These are phyloP conservation scores for Fistularia commersonii DNA, from an alignment of 2,797 vertebrate species.

Conservation along the genomic window DNA sequence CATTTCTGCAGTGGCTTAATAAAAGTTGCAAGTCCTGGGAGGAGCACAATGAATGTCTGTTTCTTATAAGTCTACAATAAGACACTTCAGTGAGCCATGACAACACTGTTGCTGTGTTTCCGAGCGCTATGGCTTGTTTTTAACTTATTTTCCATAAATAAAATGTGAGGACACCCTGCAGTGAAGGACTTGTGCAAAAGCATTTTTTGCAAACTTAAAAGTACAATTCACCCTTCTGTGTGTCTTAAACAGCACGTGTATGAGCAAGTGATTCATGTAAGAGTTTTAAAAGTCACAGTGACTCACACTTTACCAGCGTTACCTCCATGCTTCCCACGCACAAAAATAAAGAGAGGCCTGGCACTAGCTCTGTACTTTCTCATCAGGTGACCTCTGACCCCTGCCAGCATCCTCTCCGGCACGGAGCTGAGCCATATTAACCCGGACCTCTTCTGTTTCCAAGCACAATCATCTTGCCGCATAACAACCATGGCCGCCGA, in stretches of 20 bases:
- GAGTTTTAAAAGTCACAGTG: slow-evolving; percentile 29
- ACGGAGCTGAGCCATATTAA: slow-evolving; percentile 53
- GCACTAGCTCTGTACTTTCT: slow-evolving; percentile 52
- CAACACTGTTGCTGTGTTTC: slow-evolving; percentile 17
- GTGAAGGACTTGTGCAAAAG: slow-evolving; percentile 18
- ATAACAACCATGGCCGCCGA: slow-evolving; percentile 35
- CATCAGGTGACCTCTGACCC: slow-evolving; percentile 53
- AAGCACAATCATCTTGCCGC: slow-evolving; percentile 30
- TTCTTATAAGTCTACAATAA: slow-evolving; percentile 10
- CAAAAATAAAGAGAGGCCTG: slow-evolving; percentile 31
- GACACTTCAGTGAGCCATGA: slow-evolving; percentile 12
- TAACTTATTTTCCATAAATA: slow-evolving; percentile 58
- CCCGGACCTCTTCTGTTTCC: slow-evolving; percentile 43
- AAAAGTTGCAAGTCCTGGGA: slow-evolving; percentile 23
- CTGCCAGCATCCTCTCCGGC: slow-evolving; percentile 42
- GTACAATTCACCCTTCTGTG: no score
- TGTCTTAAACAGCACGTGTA: neutral
- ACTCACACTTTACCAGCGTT: slow-evolving; percentile 53
- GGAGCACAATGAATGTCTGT: slow-evolving; percentile 10
- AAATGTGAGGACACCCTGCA: slow-evolving; percentile 26
- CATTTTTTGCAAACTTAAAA: neutral
- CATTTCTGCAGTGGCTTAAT: neutral
- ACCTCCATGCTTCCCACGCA: slow-evolving; percentile 64
- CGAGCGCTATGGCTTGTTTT: slow-evolving; percentile 35
- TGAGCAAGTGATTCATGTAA: slow-evolving; percentile 8